Evolutionary conservation across 2,888 invertebrate species (phyloP), one percentile per base, ranked within the genome.

Genomic region (Alitta virens): DNA sequence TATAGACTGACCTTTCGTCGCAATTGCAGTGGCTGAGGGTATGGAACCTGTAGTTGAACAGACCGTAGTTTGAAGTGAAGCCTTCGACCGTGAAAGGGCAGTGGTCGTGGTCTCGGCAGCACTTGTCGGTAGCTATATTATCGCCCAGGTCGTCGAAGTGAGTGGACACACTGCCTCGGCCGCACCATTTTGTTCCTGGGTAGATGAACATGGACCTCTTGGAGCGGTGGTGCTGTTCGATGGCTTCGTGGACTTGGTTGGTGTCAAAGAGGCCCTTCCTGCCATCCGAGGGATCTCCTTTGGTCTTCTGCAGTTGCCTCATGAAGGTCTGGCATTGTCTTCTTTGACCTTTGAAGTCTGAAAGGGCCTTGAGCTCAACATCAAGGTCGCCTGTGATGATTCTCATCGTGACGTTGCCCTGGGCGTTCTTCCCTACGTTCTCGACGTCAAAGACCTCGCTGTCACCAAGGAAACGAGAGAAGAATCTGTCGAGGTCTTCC

Each of bases 121-220:
- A 95, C 72, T 88, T 85, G 78, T 95, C 95, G 21, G 92, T 91
- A 65, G 87, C 86, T 40, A 90, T 88, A 79, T 92, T 90, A 49
- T 90, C 90, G 9, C 94, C 94, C 51, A 94, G 86, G 72, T 92
- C 89, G 60, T 90, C 90, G 80, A 91, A 91, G 69, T 89, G 88
- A 49, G 88, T 86, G 3, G 94, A 93, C 0, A 88, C 87, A 77
- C 89, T 89, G 1, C 94, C 94, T 72, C 90, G 90, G 25, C 95
- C 95, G 82, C 95, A 95, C 94, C 94, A 95, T 78, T 91, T 90
- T 0, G 94, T 94, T 54, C 94, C 94, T 0, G 94, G 94, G 53
- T 92, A 88, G 67, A 91, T 88, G 62, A 93, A 61, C 59, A 53
- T 55, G 18, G 23, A 38, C 16, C 63, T 40, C 27, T 27, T 43